Evolutionary conservation across 2,888 invertebrate species (phyloP), one percentile per base, ranked within the genome.

Genomic region (Allygus modestus): DNA sequence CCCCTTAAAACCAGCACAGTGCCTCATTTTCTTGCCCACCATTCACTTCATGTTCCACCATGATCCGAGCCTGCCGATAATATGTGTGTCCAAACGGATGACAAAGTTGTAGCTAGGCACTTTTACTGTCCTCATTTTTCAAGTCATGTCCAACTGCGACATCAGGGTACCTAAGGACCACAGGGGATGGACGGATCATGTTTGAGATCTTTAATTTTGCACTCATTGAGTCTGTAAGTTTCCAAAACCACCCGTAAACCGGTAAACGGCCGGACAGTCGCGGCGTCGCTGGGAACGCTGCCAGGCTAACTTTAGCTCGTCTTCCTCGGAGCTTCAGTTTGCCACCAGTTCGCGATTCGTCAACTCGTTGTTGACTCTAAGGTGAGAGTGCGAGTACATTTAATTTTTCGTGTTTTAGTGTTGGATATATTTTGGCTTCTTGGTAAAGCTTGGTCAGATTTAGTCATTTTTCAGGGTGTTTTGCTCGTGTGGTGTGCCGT

Each of bases 331-430:
- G 31, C 28, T 15, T 69, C 73, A 73, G 73, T 73, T 43, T 20
- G 41, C 43, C 41, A 20, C 73, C 15, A 41, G 73, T 73, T 41
- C 73, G 73, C 73, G 73, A 43, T 43, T 41, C 73, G 26, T 37
- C 73, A n/a, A 73, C 73, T 43, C 73, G 73, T 73, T 73, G 28
- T 73, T 41, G 41, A 73, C 73, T 73, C 73, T 33, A 43, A 73
- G 73, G 73, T 73, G 73, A 73, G 73, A 73, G 73, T 73, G 17
- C 73, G 31, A 65, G 26, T 17, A 11, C 5, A 28, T 11, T 65
- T 28, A 58, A 58, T 17, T 65, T 23, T 28, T 31, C 65, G 65
- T 65, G 28, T 28, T 23, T 58, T 65, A 73, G 41, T 41, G 73
- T 41, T 73, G 41, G 20, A 73, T 26, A 33, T 41, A 73, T 20